Evolutionary conservation across 2,888 invertebrate species (phyloP), one percentile per base, ranked within the genome.

Genomic region (Stenodera caucasica): DNA sequence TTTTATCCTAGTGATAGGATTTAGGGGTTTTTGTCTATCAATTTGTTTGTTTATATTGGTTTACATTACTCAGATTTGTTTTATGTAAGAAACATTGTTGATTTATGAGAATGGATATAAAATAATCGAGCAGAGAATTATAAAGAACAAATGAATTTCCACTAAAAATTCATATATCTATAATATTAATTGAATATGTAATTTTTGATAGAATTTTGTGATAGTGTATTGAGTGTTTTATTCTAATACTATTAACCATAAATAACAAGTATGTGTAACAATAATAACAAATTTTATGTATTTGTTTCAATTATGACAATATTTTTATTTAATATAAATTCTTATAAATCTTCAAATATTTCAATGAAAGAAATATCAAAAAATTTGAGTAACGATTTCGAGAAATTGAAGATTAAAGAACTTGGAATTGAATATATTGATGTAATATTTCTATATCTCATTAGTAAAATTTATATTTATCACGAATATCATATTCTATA

Each of bases 361-460:
- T 61, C 54, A 30, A 69, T 74, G 56, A 70, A 66, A 59, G 63
- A 67, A 59, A 64, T 74, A 58, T 66, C 72, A 26, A 69, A 57
- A 52, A 72, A 77, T 58, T 68, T 80, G 35, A 70, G 72, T 58
- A 60, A 70, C 14, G 76, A 77, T 65, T 70, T 80, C 37, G 72
- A 68, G 40, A 67, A 65, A 18, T 68, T 77, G 35, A 77, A 75
- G 64, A 74, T 74, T 67, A 77, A 78, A 63, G 80, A 80, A 65
- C 61, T 80, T 52, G 77, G 78, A 29, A 71, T 77, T 55, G 70
- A 74, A 35, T 75, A 76, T 53, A 74, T 78, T 67, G 68, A 75
- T 69, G 80, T 80, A 75, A 66, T 64, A 50, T 35, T 30, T n/a
- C 15, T 15, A 29, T 18, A 50, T 15, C 12, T 30, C 6, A 33